A percentile compares a stretch with the other conserved stretches of the same genome.
phyloP scores from a whole-genome alignment of 2,113 vertebrate species.

The Euleptes europaea region DNA sequence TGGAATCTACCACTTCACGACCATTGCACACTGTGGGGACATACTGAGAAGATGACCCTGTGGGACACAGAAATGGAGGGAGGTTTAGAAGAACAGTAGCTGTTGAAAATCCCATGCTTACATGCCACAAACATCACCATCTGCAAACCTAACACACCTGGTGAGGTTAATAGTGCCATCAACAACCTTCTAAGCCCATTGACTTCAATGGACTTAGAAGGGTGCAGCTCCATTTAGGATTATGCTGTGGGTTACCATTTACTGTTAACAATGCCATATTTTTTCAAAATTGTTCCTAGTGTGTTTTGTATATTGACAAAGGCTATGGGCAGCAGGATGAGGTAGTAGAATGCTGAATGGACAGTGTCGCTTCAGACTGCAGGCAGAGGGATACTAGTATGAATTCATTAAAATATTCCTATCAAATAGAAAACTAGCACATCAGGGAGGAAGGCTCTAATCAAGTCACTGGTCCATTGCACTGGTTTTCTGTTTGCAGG shows the following conservation, averaged over 20 bases:
- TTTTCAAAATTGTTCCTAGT: background rate
- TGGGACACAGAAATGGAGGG: slow-evolving; percentile 33
- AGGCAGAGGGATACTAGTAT: too few species aligned
- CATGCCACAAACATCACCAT: rapidly evolving
- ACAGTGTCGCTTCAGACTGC: too few species aligned
- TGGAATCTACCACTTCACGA: slow-evolving; percentile 95
- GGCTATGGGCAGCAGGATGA: background rate
- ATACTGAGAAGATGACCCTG: slow-evolving; percentile 86
- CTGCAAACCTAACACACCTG: background rate
- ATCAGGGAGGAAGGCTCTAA: too few species aligned
- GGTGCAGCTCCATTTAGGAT: too few species aligned
- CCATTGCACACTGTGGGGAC: slow-evolving; percentile 95
- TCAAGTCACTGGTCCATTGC: too few species aligned
- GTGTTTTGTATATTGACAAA: background rate
- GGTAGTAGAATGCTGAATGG: too few species aligned
- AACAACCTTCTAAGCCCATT: too few species aligned
- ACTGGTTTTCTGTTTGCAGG: too few species aligned
- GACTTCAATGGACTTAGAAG: too few species aligned
- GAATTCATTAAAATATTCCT: too few species aligned
- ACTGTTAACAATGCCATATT: background rate
- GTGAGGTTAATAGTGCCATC: too few species aligned
- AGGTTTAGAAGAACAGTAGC: background rate
- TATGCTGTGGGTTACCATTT: background rate
- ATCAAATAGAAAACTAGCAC: too few species aligned
- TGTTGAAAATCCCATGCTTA: background rate